These are phyloP conservation scores for Actinopyga echinites DNA, from an alignment of 53 echinoderm and acorn worm genomes.

Conservation along the genomic window DNA sequence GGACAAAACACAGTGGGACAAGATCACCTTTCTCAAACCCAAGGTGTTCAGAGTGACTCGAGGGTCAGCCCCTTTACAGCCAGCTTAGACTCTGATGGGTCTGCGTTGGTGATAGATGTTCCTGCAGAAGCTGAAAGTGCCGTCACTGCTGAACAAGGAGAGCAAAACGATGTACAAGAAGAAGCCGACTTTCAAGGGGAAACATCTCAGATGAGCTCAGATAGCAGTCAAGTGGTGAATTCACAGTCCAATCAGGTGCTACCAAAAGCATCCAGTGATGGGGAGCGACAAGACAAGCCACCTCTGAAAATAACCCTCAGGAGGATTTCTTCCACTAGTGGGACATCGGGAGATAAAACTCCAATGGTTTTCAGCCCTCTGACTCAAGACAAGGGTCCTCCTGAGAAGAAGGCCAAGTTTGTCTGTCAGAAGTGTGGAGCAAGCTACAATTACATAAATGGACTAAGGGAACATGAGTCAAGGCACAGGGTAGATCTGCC, in stretches of 20 bases:
- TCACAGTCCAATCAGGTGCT: background rate
- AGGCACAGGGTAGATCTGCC: constrained; percentile 63
- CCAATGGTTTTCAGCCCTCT: background rate
- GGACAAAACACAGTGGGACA: background rate
- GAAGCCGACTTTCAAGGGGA: background rate
- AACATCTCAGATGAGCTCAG: background rate
- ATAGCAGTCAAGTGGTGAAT: background rate
- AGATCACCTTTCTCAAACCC: background rate
- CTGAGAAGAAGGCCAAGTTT: constrained; percentile 51
- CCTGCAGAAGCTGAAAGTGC: background rate
- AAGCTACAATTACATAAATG: constrained; percentile 60
- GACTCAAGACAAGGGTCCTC: background rate
- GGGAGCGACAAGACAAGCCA: background rate
- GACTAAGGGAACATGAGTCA: constrained; percentile 57
- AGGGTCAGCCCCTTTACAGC: background rate
- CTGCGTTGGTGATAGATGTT: constrained; percentile 13
- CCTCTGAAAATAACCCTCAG: constrained; percentile 29
- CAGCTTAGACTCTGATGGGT: background rate
- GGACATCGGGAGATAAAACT: background rate
- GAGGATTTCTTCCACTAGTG: background rate
- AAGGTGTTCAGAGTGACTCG: background rate
- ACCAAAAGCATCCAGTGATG: background rate
- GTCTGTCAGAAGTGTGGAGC: constrained; percentile 64
- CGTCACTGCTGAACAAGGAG: background rate
- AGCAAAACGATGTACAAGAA: background rate